These are phyloP conservation scores for Perca schrenkii DNA, from an alignment of 2,113 vertebrate genomes.

Conservation along the genomic window DNA sequence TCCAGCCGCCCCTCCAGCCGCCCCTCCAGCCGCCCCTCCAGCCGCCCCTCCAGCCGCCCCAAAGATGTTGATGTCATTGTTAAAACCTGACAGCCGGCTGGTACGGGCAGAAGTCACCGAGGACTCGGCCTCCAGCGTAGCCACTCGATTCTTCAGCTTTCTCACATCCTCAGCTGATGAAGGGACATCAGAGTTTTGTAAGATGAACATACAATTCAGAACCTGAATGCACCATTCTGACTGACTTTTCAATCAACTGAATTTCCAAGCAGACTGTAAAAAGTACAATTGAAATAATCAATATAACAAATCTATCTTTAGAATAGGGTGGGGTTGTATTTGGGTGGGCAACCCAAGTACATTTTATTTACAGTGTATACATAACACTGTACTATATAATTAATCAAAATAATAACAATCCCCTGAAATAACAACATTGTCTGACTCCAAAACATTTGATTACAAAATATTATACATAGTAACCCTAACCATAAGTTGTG, in stretches of 20 bases:
- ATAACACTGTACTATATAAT: neutral
- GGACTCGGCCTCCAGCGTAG: constrained; percentile 81
- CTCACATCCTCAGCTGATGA: constrained; percentile 91
- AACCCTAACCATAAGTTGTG: no score
- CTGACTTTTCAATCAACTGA: neutral
- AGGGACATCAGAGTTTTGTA: neutral
- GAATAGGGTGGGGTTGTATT: neutral
- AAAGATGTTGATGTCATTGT: constrained; percentile 46
- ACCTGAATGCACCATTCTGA: neutral
- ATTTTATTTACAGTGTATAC: neutral
- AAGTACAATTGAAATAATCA: neutral
- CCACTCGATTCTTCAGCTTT: constrained; percentile 90
- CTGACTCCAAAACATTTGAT: neutral
- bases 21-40: neutral
- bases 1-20: neutral
- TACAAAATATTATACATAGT: neutral
- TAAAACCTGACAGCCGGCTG: constrained; percentile 18
- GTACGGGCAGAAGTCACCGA: constrained; percentile 18
- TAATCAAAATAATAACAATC: neutral
- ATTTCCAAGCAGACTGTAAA: neutral
- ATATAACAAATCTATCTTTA: neutral
- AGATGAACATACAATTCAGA: neutral
- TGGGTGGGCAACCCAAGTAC: no score
- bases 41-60: neutral
- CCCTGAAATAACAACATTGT: neutral